Evolutionary conservation across 2,888 invertebrate genomes (phyloP).

Genomic region (Dicycla oo): DNA sequence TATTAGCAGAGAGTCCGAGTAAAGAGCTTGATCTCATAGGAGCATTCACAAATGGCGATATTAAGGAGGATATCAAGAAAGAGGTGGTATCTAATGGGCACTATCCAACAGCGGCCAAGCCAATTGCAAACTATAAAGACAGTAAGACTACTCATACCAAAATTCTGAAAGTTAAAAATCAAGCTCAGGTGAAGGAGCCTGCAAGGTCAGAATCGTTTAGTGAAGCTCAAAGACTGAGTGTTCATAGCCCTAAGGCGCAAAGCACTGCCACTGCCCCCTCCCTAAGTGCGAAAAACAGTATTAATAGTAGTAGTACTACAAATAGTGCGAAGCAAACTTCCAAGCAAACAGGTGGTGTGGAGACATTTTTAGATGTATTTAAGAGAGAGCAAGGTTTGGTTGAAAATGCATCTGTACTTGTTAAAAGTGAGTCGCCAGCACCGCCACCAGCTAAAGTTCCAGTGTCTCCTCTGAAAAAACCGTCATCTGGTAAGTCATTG

Average conservation of each 20-base stretch:
- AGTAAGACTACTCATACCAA: conserved; percentile 79
- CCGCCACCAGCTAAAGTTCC: conserved; percentile 70
- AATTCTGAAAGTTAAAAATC: conserved; percentile 80
- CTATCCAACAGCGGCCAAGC: conserved; percentile 70
- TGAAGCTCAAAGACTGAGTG: conserved; percentile 72
- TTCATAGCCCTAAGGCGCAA: conserved; percentile 77
- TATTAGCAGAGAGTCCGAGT: conserved; percentile 76
- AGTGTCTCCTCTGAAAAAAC: conserved; percentile 77
- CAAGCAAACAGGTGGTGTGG: conserved; percentile 71
- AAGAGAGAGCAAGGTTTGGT: conserved; percentile 85
- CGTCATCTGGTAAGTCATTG: conserved; percentile 72
- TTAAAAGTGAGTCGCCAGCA: conserved; percentile 77
- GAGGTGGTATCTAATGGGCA: conserved; percentile 83
- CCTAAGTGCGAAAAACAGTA: conserved; percentile 79
- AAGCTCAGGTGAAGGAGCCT: conserved; percentile 73
- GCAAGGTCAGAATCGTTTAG: conserved; percentile 70
- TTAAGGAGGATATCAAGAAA: conserved; percentile 77
- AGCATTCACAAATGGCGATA: conserved; percentile 80
- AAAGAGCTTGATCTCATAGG: conserved; percentile 79
- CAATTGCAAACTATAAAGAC: conserved; percentile 68
- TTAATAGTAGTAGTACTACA: conserved; percentile 80
- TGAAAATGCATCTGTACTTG: conserved; percentile 68
- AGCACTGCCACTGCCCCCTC: conserved; percentile 67
- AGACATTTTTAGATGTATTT: conserved; percentile 88
- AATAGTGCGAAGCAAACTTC: conserved; percentile 72